Percentiles rank a stretch among this genome's conserved stretches.
Conservation (phyloP, 2,888 invertebrate species). For the Xylota sylvarum region DNA sequence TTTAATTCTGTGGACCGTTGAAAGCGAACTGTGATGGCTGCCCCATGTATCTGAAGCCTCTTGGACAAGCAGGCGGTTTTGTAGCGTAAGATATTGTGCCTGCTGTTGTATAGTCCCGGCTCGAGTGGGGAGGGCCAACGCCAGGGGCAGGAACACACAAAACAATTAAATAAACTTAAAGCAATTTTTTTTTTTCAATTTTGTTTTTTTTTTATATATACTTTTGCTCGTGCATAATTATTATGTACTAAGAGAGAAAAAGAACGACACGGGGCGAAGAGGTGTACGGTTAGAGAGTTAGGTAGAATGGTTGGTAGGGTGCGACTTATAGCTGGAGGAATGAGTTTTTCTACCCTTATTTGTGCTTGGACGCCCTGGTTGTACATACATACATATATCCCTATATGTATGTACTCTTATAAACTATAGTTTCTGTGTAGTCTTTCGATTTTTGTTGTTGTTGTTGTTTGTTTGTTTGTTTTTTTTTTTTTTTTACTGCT, state of each 20-base stretch:
- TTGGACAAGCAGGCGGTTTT: constrained; percentile 34
- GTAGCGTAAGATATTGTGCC: constrained; percentile 37
- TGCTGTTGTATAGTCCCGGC: constrained; percentile 10
- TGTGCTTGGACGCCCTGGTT: constrained; percentile 55
- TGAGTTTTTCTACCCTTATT: constrained; percentile 71
- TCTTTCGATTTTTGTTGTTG: constrained; percentile 30
- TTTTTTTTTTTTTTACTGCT: constrained; percentile 15
- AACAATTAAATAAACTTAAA: constrained; percentile 72
- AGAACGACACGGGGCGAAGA: background rate
- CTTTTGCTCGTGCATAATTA: constrained; percentile 48
- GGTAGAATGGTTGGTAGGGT: background rate
- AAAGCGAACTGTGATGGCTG: constrained; percentile 69
- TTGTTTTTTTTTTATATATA: constrained; percentile 11
- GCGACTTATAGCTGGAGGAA: constrained; percentile 60
- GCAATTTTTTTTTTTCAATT: constrained; percentile 33
- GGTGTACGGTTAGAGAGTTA: background rate
- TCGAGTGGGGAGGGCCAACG: constrained; percentile 22
- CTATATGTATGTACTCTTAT: constrained; percentile 3
- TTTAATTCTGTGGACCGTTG: constrained; percentile 67
- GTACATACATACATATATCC: constrained; percentile 3
- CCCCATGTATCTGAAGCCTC: constrained; percentile 52
- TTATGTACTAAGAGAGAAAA: constrained; percentile 54
- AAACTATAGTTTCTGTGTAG: constrained; percentile 18
- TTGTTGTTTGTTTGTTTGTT: too few relatives aligned
- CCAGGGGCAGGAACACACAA: constrained; percentile 42